These are phyloP conservation scores for Cylas formicarius DNA, from an alignment of 1,140 invertebrate genomes.

Conservation along the genomic window DNA sequence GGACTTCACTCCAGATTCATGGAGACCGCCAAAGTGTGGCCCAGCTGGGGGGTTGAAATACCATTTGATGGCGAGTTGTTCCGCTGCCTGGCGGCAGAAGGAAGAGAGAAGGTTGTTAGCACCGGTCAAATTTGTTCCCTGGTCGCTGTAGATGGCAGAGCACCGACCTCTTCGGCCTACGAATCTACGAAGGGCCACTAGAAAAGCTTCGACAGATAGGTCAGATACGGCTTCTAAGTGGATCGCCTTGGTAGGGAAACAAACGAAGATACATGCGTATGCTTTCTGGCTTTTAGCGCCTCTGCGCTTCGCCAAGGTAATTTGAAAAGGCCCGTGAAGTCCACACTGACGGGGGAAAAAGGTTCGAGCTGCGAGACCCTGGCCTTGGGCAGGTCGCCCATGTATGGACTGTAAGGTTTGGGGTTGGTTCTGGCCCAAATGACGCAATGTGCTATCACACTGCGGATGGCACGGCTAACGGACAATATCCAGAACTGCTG, in stretches of 20 bases:
- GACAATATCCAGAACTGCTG: too few species aligned
- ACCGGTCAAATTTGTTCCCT: conserved; percentile 38
- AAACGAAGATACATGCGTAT: conserved; percentile 38
- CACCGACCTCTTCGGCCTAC: conserved; percentile 17
- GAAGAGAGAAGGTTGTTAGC: conserved; percentile 23
- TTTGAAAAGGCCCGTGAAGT: conserved; percentile 7
- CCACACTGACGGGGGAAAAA: conserved; percentile 4
- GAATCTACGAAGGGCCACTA: conserved; percentile 15
- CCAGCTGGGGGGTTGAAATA: conserved; percentile 22
- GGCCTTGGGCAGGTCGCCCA: conserved; percentile 1
- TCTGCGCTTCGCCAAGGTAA: conserved; percentile 7
- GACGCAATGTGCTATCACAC: too few species aligned
- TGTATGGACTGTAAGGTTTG: too few species aligned
- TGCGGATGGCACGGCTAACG: too few species aligned
- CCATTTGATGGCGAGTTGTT: too few species aligned
- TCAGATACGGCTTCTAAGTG: conserved; percentile 15
- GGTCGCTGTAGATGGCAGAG: conserved; percentile 33
- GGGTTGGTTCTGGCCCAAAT: too few species aligned
- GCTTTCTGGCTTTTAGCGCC: conserved; percentile 26
- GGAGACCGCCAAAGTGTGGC: conserved; percentile 36
- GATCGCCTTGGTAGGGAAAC: conserved; percentile 13
- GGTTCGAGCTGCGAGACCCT: conserved; percentile 7
- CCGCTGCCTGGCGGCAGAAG: too few species aligned
- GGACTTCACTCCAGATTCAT: conserved; percentile 35
- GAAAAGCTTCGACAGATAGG: conserved; percentile 12